Evolutionary conservation across 1,140 invertebrate genomes (phyloP).

Genomic region (Drosophila sechellia): DNA sequence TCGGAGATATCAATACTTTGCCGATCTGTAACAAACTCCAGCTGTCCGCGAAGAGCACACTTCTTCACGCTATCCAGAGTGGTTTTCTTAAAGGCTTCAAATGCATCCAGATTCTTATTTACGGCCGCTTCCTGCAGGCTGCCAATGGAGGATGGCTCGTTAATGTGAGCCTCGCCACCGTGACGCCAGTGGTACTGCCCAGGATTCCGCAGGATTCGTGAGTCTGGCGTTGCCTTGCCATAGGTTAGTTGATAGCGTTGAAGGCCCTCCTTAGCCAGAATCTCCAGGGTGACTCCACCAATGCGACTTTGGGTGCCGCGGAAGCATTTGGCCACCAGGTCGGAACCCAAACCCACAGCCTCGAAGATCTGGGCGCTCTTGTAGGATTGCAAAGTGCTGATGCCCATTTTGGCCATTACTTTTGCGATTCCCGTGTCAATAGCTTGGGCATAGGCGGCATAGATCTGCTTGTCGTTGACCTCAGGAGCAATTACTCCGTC

Average conservation of each 20-base stretch:
- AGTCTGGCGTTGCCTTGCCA: conserved; percentile 89
- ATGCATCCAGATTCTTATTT: conserved; percentile 92
- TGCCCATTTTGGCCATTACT: conserved; percentile 99
- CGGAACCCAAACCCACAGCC: conserved; percentile 96
- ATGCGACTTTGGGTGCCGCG: conserved; percentile 97
- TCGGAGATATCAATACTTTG: conserved; percentile 92
- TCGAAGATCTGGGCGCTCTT: conserved; percentile 99
- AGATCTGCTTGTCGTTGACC: conserved; percentile 94
- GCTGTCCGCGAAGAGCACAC: conserved; percentile 96
- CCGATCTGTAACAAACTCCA: conserved; percentile 92
- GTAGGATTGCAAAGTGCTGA: conserved; percentile 99
- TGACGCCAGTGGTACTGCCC: conserved; percentile 98
- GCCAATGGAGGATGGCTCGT: conserved; percentile 97
- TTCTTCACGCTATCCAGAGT: conserved; percentile 93
- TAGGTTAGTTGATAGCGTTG: conserved; percentile 94
- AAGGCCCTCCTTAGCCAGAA: conserved; percentile 94
- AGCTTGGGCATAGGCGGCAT: conserved; percentile 86
- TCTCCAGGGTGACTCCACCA: conserved; percentile 96
- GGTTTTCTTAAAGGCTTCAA: conserved; percentile 94
- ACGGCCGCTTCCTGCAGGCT: conserved; percentile 95
- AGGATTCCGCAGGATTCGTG: conserved; percentile 94
- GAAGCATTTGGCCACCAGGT: conserved; percentile 98
- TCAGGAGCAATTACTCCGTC: conserved; percentile 92
- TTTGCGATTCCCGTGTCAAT: conserved; percentile 93
- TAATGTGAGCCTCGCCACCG: conserved; percentile 99